Base-by-base conservation (phyloP, 1,140 invertebrate genomes). In the Drosophila equinoxialis region DNA sequence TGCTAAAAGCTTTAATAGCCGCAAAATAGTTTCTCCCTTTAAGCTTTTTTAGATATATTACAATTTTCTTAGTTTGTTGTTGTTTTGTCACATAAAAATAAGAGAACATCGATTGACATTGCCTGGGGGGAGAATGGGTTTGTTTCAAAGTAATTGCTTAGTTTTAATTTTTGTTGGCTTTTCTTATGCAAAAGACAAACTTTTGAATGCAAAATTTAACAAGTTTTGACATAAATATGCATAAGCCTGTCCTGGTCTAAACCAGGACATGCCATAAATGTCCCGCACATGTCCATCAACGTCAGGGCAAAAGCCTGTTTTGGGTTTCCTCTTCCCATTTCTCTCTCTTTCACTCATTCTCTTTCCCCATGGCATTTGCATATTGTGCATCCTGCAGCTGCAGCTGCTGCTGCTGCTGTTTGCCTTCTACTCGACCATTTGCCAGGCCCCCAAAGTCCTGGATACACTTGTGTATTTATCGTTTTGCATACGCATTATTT, bases 401-500 rank as follows among this genome's bases (percentile, higher is more conserved):
- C 30, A 10, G 35, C 8, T 26, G 48, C 35, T 37, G 17, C 17
- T 76, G 65, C 65, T 57, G 65, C 62, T 55, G 37, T 48, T 20
- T 67, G 55, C 62, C 66, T 74, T 62, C 65, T 76, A 54, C 39
- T 65, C 65, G 79, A 72, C 68, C 83, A 86, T 81, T 86, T 81
- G 71, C 42, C 71, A 45, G 69, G 60, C 58, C 41, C 10, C 48
- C 8, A n/a, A 39, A 48, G 55, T 23, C 41, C 73, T 30, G 67
- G 73, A 61, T 68, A 65, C 69, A 68, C 70, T 73, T 87, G 77
- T 83, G 83, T 70, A 76, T 79, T 80, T 78, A 89, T 87, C 73
- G 77, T 84, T 87, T 80, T 89, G 83, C 84, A 80, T 84, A 75
- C 77, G 84, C 73, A 87, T 87, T 87, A 89, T 75, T 89, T 90